Base-by-base conservation (phyloP, 2,888 invertebrate genomes). In the Phengaris arion region DNA sequence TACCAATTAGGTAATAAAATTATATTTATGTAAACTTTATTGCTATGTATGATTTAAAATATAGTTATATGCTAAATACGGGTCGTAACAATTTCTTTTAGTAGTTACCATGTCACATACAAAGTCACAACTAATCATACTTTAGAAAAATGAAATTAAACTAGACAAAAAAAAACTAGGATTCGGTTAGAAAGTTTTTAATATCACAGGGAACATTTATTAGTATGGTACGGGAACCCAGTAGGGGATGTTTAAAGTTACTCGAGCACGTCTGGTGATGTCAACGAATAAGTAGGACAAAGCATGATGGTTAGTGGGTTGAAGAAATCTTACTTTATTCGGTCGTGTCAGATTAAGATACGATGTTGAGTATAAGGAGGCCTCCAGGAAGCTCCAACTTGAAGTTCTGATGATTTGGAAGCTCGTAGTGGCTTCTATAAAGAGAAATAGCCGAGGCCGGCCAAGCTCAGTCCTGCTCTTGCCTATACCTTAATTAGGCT, bases 151-250 rank as follows among this genome's bases (percentile, higher is more conserved):
- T 69, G 0, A 48, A 69, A 48, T 45, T 46, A 48, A 69, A 46
- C 15, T 69, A n/a, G 8, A 46, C 8, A 8, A 2, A 45, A 6
- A 45, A 48, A 13, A 48, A 22, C 22, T 46, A 46, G 68, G 68
- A 48, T n/a, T 48, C 46, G 8, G 52, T 72, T 72, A 52, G 72
- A 35, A 72, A 72, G 54, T 72, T 35, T 54, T 64, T 54, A 72
- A 72, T 72, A 72, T 72, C 72, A 72, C 72, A 72, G 72, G 70
- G 54, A 52, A 72, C 35, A 72, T 54, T 54, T 8, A 69, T 69
- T 54, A 35, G 22, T 52, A 13, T 13, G 35, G 13, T 35, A 72
- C 54, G 51, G 35, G 54, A 76, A 75, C 74, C 75, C 78, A 79
- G 35, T 10, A 57, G 57, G 6, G n/a, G 5, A 8, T 59, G 8